Base-by-base conservation (phyloP, 2,113 vertebrate genomes). In the Gallinago jamesoni region DNA sequence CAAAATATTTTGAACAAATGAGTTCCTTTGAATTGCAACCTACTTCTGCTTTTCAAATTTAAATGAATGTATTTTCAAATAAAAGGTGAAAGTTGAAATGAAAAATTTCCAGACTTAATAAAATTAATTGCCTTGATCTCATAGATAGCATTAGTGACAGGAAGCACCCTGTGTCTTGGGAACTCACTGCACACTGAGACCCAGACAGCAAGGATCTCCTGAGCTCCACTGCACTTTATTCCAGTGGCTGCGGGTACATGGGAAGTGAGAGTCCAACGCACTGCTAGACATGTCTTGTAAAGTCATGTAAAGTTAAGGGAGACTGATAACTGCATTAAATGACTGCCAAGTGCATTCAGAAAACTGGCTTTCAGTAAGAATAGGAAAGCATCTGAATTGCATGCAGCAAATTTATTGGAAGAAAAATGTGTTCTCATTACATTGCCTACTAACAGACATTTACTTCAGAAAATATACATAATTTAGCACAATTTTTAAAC, bases 1-100 rank as follows among this genome's bases (percentile, higher is more conserved):
- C 55, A 78, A 93, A 95, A 89, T 76, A 76, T 84, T 96, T 72
- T 92, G 63, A 92, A 79, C 35, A 92, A 88, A 85, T 14, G 3
- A 87, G 45, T 57, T 94, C 60, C 59, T 81, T 63, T 92, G 78
- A 90, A 85, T 96, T 28, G 53, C 62, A 84, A 82, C 48, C 27
- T 68, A 56, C 60, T 84, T 81, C 76, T 93, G 59, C 83, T 96
- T 87, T 92, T 89, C 80, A 84, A 68, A 82, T 82, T 72, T 37
- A 72, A 91, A 60, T 9, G 13, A 62, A 93, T 3, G 5, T 82
- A 56, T 57, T 94, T 64, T 93, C 72, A 81, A 87, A 87, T 37
- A 70, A 84, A 85, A 95, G 73, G 88, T 84, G 75, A 74, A 77
- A 86, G 70, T 37, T 83, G 69, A 91, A 80, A 93, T 27, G 24